Evolutionary conservation across 2,888 invertebrate genomes (phyloP).

Genomic region (Aphidoletes aphidimyza): DNA sequence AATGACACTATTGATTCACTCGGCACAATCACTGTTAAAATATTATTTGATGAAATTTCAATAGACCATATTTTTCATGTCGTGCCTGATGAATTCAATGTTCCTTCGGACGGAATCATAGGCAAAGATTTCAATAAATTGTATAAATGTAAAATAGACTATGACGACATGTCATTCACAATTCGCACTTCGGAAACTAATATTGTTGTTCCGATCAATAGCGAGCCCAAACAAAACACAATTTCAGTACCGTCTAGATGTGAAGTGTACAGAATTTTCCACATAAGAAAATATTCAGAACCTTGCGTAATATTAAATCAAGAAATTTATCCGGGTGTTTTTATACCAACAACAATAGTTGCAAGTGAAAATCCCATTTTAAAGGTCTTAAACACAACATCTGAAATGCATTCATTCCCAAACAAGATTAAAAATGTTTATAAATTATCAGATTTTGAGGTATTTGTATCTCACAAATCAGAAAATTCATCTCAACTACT

Average conservation of each 20-base stretch:
- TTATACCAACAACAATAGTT: background rate
- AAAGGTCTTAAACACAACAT: background rate
- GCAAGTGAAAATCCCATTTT: background rate
- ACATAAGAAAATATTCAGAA: background rate
- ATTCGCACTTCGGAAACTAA: background rate
- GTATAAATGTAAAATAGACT: background rate
- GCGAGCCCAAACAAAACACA: background rate
- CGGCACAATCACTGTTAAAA: background rate
- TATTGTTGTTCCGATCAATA: background rate
- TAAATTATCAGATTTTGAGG: background rate
- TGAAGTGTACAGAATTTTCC: conserved; percentile 18
- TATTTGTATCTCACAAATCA: background rate
- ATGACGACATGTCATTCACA: background rate
- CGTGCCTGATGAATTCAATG: conserved; percentile 3
- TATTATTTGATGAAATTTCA: background rate
- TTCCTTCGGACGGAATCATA: conserved; percentile 36
- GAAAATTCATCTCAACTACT: background rate
- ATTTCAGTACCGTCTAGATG: background rate
- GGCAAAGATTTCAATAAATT: conserved; percentile 41
- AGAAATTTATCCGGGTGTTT: conserved; percentile 31
- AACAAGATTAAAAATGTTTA: background rate
- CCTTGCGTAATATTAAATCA: background rate
- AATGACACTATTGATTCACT: background rate
- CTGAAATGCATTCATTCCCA: background rate
- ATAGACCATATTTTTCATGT: background rate